Conservation (phyloP, 2,113 vertebrate species). For the Clupea harengus region DNA sequence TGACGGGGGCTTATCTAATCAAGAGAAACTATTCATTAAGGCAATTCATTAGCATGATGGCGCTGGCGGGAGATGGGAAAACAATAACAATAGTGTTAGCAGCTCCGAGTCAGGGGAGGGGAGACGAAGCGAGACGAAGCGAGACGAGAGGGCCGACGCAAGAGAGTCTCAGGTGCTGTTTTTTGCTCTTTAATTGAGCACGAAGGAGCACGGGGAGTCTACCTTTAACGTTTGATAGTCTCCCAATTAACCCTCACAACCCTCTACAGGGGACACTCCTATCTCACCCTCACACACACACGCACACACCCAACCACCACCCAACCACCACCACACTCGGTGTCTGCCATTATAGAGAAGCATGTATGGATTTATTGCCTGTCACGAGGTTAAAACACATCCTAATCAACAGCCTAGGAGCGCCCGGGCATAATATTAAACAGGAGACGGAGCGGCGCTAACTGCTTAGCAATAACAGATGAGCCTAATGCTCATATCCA, state of each 20-base stretch:
- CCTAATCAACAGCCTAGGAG: not conserved
- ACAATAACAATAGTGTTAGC: constrained; percentile 42
- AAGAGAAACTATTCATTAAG: constrained; percentile 48
- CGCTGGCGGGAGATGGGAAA: constrained; percentile 34
- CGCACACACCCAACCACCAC: constrained; percentile 33
- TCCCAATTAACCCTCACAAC: constrained; percentile 74
- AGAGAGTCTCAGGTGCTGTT: constrained; percentile 55
- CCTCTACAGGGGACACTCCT: constrained; percentile 44
- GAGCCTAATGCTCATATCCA: not conserved
- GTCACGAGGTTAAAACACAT: not conserved
- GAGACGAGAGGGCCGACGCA: not conserved
- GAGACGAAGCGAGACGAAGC: not conserved
- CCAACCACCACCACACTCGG: constrained; percentile 51
- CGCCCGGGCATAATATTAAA: not conserved
- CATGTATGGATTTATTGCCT: not conserved
- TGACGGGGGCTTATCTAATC: constrained; percentile 46
- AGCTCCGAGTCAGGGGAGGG: constrained; percentile 34
- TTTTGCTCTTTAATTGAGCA: constrained; percentile 71
- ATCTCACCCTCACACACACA: constrained; percentile 24
- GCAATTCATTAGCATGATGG: constrained; percentile 50
- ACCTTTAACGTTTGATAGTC: constrained; percentile 76
- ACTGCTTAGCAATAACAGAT: not conserved
- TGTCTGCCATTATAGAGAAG: constrained; percentile 36
- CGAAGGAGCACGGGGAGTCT: constrained; percentile 80
- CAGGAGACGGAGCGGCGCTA: not conserved